Evolutionary conservation across 92 coral and sea anemone species (phyloP).

Genomic region (Epizoanthus stellaris): DNA sequence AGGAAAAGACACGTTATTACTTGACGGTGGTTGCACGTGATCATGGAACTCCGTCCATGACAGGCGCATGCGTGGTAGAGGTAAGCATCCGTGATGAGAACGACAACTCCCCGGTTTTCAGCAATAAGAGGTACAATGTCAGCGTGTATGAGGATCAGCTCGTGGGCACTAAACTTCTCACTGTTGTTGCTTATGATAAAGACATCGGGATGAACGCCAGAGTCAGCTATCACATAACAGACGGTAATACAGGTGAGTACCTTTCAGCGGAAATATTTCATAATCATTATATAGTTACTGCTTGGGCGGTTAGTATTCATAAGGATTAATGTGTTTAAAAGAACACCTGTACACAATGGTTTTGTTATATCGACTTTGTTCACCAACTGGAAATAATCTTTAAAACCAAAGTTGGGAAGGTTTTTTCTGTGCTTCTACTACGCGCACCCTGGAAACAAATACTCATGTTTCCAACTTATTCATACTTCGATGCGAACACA

Average conservation of each 20-base stretch:
- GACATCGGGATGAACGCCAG: slow-evolving; percentile 86
- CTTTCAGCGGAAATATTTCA: neutral
- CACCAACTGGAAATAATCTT: too few relatives aligned
- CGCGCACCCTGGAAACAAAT: too few relatives aligned
- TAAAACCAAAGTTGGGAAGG: too few relatives aligned
- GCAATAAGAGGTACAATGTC: slow-evolving; percentile 62
- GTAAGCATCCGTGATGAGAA: slow-evolving; percentile 82
- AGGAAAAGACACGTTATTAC: slow-evolving; percentile 58
- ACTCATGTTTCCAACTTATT: too few relatives aligned
- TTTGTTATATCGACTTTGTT: too few relatives aligned
- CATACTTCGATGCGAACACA: too few relatives aligned
- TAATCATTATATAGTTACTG: too few relatives aligned
- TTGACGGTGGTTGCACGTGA: slow-evolving; percentile 82
- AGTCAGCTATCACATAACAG: slow-evolving; percentile 80
- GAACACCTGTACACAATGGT: too few relatives aligned
- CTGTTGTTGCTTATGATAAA: slow-evolving; percentile 77
- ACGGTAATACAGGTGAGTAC: slow-evolving; percentile 71
- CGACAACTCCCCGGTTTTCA: slow-evolving; percentile 83
- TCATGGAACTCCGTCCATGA: slow-evolving; percentile 60
- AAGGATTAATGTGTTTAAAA: too few relatives aligned
- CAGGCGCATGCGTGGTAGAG: slow-evolving; percentile 58
- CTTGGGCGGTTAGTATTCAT: too few relatives aligned
- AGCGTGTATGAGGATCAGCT: slow-evolving; percentile 73
- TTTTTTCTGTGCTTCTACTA: too few relatives aligned
- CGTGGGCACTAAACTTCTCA: slow-evolving; percentile 58